phyloP scores from a whole-genome alignment of 2,888 invertebrate species.

The Priocnemis perturbator region DNA sequence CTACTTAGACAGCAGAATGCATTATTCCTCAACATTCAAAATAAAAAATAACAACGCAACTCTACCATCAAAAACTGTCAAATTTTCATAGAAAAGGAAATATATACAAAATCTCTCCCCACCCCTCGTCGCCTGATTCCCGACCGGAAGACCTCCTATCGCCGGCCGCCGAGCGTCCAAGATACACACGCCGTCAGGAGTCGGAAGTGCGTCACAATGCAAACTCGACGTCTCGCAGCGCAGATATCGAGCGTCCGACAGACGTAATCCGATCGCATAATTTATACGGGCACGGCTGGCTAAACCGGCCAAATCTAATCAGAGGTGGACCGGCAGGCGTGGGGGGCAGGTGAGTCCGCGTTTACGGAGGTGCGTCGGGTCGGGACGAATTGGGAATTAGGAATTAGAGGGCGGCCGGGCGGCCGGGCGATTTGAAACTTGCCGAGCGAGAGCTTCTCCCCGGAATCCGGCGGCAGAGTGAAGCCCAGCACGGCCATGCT shows the following conservation, averaged over 20 bases:
- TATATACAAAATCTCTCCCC: no score
- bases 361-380: slow-evolving; percentile 32
- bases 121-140: no score
- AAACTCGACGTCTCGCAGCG: no score
- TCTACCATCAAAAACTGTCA: no score
- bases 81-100: no score
- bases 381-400: slow-evolving; percentile 49
- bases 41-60: no score
- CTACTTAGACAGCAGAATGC: no score
- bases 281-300: slow-evolving; percentile 29
- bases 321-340: slow-evolving; percentile 7
- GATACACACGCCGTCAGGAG: no score
- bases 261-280: slow-evolving; percentile 35
- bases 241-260: not conserved
- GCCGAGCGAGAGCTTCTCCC: slow-evolving; percentile 88
- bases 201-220: no score
- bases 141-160: no score
- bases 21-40: no score
- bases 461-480: slow-evolving; percentile 98
- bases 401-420: slow-evolving; percentile 22
- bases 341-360: not conserved
- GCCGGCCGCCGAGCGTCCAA: no score
- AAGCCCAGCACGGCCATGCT: slow-evolving; percentile 99
- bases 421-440: slow-evolving; percentile 34
- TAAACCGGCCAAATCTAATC: slow-evolving; percentile 48